Evolutionary conservation across 2,888 invertebrate genomes (phyloP).

Genomic region (Plemyria rubiginata): DNA sequence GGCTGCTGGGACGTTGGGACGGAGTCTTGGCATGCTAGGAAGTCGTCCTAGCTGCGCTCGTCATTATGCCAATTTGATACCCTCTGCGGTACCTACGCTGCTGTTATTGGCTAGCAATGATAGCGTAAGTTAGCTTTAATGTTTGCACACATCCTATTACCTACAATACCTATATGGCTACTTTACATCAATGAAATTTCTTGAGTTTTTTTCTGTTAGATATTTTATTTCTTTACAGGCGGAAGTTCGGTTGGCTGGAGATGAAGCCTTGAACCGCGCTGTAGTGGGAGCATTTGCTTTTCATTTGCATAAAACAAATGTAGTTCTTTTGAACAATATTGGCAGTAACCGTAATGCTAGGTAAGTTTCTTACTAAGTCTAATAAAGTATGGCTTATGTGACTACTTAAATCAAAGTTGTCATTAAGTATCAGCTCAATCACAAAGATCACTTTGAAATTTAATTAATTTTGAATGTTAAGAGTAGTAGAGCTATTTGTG

Average conservation of each 20-base stretch:
- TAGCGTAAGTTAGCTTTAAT: conserved; percentile 66
- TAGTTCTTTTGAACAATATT: conserved; percentile 75
- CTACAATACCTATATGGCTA: no score
- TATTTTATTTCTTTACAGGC: conserved; percentile 57
- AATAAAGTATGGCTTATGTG: background rate
- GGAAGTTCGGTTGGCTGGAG: conserved; percentile 77
- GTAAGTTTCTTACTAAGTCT: conserved; percentile 46
- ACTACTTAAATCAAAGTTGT: no score
- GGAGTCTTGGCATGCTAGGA: conserved; percentile 75
- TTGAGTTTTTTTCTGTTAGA: no score
- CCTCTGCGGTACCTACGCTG: conserved; percentile 71
- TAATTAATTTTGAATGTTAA: no score
- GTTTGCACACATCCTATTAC: conserved; percentile 2
- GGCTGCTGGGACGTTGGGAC: conserved; percentile 74
- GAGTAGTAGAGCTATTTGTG: no score
- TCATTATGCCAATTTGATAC: conserved; percentile 74
- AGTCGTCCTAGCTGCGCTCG: conserved; percentile 71
- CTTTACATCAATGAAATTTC: no score
- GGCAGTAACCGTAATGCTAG: conserved; percentile 74
- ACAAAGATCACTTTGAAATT: no score
- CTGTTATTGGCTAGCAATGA: conserved; percentile 77
- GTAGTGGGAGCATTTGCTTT: conserved; percentile 79
- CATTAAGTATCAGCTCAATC: no score
- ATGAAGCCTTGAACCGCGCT: conserved; percentile 78
- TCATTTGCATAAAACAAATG: conserved; percentile 77